Conservation (phyloP, 2,113 vertebrate species). For the Rhineura floridana region DNA sequence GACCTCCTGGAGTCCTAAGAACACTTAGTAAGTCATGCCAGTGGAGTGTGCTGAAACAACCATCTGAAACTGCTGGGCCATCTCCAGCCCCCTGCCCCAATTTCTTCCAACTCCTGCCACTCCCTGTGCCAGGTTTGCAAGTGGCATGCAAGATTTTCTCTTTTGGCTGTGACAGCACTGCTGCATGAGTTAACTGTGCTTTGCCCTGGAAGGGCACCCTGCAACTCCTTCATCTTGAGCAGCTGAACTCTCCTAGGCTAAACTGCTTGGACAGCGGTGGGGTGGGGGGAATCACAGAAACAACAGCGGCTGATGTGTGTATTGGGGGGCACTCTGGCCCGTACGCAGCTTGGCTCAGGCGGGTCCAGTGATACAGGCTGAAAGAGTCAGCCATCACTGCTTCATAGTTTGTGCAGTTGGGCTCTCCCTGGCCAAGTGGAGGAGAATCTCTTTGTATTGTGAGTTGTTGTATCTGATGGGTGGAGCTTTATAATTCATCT, state of each 20-base stretch:
- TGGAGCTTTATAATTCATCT: neutral
- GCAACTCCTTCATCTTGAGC: neutral
- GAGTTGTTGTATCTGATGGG: neutral
- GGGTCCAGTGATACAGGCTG: neutral
- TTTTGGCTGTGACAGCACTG: neutral
- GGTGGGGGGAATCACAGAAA: neutral
- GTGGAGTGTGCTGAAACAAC: neutral
- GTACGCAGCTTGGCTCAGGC: neutral
- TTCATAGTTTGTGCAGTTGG: neutral
- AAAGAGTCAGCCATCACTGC: neutral
- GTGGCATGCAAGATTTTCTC: neutral
- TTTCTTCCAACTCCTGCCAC: neutral
- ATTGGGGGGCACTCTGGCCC: neutral
- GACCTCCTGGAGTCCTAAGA: neutral
- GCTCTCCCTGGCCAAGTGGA: neutral
- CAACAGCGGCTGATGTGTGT: no score
- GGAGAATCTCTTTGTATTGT: neutral
- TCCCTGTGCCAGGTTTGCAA: neutral
- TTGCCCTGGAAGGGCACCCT: neutral
- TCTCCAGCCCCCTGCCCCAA: neutral
- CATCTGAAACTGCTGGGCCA: neutral
- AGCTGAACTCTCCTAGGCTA: neutral
- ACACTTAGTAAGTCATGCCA: neutral
- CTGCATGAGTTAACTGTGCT: neutral
- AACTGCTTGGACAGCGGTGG: neutral